Percentiles rank a stretch among this genome's conserved stretches.
phyloP scores from a whole-genome alignment of 2,797 vertebrate genomes.

The Pseudocheirus occidentalis region DNA sequence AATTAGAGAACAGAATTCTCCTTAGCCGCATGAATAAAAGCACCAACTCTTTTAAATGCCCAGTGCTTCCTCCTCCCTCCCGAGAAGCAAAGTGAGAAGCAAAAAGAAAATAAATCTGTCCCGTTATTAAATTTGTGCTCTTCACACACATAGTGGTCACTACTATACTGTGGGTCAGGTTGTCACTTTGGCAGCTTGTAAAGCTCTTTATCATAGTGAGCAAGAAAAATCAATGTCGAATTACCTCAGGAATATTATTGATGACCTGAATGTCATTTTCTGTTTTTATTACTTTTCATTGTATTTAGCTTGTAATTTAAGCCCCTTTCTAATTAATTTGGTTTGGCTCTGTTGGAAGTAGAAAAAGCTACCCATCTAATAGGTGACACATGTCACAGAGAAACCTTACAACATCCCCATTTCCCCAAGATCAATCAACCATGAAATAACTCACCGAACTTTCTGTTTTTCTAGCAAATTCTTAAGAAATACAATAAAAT shows the following conservation, averaged over 20 bases:
- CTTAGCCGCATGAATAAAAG: not conserved
- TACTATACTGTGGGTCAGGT: conserved; percentile 85
- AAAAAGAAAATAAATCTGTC: conserved; percentile 60
- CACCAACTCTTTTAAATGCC: not conserved
- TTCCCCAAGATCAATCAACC: conserved; percentile 86
- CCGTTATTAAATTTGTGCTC: conserved; percentile 52
- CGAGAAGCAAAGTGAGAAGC: conserved; percentile 48
- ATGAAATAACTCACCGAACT: conserved; percentile 87
- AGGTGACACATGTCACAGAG: conserved; percentile 84
- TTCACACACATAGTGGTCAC: conserved; percentile 21
- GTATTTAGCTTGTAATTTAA: conserved; percentile 94
- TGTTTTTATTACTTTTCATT: conserved; percentile 92
- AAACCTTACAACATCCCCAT: conserved; percentile 84
- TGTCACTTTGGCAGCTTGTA: conserved; percentile 89
- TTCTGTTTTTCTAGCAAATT: conserved; percentile 92
- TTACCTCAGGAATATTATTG: conserved; percentile 90
- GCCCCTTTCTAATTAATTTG: conserved; percentile 94
- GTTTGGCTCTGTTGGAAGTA: conserved; percentile 85
- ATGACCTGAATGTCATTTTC: conserved; percentile 90
- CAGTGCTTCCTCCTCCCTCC: not conserved
- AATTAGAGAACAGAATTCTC: not conserved
- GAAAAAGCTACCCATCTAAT: conserved; percentile 87
- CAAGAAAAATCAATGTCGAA: conserved; percentile 92
- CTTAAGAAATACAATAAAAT: conserved; percentile 93
- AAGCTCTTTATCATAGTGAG: conserved; percentile 88